phyloP scores from a whole-genome alignment of 2,113 vertebrate species.

The Mirza zaza region DNA sequence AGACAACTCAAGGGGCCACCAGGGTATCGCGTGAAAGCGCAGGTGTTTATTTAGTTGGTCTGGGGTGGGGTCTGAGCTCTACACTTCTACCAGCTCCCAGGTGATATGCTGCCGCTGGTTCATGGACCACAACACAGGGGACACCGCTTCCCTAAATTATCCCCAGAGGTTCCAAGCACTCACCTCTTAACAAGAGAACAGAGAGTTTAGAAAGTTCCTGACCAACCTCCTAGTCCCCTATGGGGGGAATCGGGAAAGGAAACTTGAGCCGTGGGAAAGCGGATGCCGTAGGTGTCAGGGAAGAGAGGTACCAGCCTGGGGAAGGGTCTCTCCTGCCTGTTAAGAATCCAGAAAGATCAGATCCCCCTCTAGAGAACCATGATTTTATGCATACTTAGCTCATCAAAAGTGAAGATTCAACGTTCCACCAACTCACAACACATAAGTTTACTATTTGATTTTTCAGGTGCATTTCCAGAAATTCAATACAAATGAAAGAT shows the following conservation, averaged over 20 bases:
- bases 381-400: background rate
- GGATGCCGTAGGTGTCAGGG: background rate
- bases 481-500: background rate
- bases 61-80: background rate
- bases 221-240: background rate
- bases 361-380: background rate
- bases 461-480: slow-evolving; percentile 36
- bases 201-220: background rate
- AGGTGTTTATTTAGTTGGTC: background rate
- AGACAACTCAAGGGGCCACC: background rate
- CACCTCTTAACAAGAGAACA: background rate
- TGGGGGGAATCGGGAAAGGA: background rate
- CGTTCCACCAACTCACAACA: background rate
- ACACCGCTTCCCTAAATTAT: background rate
- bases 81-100: background rate
- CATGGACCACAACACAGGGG: background rate
- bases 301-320: background rate
- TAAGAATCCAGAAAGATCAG: background rate
- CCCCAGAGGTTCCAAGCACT: background rate
- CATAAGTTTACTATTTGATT: background rate
- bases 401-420: slow-evolving; percentile 4
- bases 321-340: background rate
- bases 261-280: background rate
- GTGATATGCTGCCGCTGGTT: background rate
- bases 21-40: background rate